Conservation (phyloP, 2,113 vertebrate genomes). For the Verasper variegatus region DNA sequence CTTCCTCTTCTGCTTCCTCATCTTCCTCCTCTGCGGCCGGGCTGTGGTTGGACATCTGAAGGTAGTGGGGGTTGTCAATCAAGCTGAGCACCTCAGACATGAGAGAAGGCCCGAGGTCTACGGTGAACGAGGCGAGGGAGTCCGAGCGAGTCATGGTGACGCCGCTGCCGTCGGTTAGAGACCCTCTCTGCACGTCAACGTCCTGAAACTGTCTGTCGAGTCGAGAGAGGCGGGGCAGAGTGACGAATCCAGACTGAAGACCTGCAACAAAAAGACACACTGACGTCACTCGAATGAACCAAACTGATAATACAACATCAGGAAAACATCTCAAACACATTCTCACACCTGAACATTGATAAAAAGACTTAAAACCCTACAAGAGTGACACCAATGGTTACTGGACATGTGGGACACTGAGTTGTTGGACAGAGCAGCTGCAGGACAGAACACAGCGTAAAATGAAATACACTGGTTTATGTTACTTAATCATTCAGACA, state of each 20-base stretch:
- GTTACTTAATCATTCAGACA: too few relatives aligned
- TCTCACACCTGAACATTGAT: too few relatives aligned
- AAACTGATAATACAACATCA: background rate
- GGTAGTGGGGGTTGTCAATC: constrained; percentile 85
- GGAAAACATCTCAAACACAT: background rate
- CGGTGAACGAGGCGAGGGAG: constrained; percentile 92
- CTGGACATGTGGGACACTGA: background rate
- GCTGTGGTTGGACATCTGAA: constrained; percentile 38
- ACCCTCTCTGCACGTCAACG: constrained; percentile 36
- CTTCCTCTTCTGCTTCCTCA: constrained; percentile 51
- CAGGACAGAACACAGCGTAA: background rate
- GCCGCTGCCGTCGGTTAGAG: constrained; percentile 41
- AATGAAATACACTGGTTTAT: too few relatives aligned
- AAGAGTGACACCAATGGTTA: background rate
- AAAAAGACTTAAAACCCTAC: too few relatives aligned
- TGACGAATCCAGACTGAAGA: constrained; percentile 90
- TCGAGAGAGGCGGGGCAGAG: constrained; percentile 88
- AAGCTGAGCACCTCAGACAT: constrained; percentile 91
- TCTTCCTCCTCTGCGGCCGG: constrained; percentile 31
- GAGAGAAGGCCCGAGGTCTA: constrained; percentile 94
- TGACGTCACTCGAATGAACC: background rate
- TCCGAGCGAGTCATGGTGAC: constrained; percentile 83
- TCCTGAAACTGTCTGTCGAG: constrained; percentile 82
- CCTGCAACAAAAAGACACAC: constrained; percentile 77
- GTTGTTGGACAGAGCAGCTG: too few relatives aligned